phyloP scores from a whole-genome alignment of 1,140 invertebrate genomes.

The Drosophila kepulauana region DNA sequence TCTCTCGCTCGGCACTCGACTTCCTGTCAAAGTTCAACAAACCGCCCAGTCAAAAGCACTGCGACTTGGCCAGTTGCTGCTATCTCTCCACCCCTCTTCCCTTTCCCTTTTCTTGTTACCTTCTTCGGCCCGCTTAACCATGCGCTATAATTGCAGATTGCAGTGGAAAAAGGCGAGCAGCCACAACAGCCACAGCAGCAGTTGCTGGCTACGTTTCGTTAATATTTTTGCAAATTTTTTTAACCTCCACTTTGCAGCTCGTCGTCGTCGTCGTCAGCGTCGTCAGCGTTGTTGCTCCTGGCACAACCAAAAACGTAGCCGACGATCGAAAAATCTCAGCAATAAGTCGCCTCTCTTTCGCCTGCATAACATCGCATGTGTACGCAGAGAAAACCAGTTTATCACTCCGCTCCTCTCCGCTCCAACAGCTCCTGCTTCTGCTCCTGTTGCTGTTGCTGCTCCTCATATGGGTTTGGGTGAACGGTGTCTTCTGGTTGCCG shows the following conservation, averaged over 20 bases:
- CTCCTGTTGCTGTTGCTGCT: not conserved
- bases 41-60: slow-evolving; percentile 70
- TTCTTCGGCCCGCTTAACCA: slow-evolving; percentile 30
- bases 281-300: slow-evolving; percentile 36
- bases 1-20: slow-evolving; percentile 60
- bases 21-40: slow-evolving; percentile 82
- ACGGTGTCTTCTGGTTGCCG: slow-evolving; percentile 44
- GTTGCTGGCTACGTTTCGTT: slow-evolving; percentile 78
- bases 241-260: slow-evolving; percentile 80
- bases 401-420: not conserved
- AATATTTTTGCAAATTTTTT: slow-evolving; percentile 83
- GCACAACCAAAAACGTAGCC: slow-evolving; percentile 47
- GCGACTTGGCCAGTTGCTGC: slow-evolving; percentile 30
- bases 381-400: slow-evolving; percentile 55
- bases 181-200: slow-evolving; percentile 49
- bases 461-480: slow-evolving; percentile 60
- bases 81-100: slow-evolving; percentile 4
- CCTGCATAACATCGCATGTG: slow-evolving; percentile 39
- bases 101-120: not conserved
- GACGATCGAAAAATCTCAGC: slow-evolving; percentile 52
- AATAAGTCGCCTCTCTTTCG: slow-evolving; percentile 21
- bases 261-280: slow-evolving; percentile 19
- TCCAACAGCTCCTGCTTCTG: slow-evolving; percentile 11
- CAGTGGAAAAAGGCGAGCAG: slow-evolving; percentile 80
- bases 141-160: slow-evolving; percentile 77